Conservation (phyloP, 2,888 invertebrate species). For the Drosophila dives region DNA sequence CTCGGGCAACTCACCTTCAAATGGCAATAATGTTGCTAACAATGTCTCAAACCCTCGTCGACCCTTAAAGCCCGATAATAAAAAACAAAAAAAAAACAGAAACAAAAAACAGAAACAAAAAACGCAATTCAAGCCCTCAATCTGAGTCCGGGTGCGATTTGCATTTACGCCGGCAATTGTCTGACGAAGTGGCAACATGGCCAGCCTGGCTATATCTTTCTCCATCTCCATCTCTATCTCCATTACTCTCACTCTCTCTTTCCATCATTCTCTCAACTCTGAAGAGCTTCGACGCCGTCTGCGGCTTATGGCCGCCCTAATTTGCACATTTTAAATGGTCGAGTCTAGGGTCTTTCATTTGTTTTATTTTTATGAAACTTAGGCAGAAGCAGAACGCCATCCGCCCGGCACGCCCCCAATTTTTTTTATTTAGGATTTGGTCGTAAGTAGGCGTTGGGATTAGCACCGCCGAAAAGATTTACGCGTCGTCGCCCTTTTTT, state of each 20-base stretch:
- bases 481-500: constrained; percentile 72
- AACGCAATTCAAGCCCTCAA: constrained; percentile 30
- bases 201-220: constrained; percentile 11
- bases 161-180: constrained; percentile 67
- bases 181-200: constrained; percentile 75
- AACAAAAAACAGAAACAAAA: not conserved
- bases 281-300: constrained; percentile 33
- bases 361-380: constrained; percentile 64
- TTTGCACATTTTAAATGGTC: constrained; percentile 77
- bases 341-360: constrained; percentile 17
- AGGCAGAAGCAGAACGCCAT: constrained; percentile 25
- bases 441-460: constrained; percentile 52
- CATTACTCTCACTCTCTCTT: not conserved
- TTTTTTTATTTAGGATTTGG: constrained; percentile 12
- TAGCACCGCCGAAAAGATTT: constrained; percentile 67
- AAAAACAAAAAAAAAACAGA: not conserved
- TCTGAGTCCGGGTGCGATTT: constrained; percentile 51
- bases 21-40: constrained; percentile 22
- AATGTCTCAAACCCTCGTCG: constrained; percentile 2
- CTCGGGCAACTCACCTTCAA: constrained; percentile 38
- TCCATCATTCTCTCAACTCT: not conserved
- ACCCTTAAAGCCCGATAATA: constrained; percentile 1
- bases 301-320: constrained; percentile 73
- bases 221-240: not conserved
- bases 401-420: not conserved